Base-by-base conservation (phyloP, 1,140 invertebrate species). In the Ostrea edulis region DNA sequence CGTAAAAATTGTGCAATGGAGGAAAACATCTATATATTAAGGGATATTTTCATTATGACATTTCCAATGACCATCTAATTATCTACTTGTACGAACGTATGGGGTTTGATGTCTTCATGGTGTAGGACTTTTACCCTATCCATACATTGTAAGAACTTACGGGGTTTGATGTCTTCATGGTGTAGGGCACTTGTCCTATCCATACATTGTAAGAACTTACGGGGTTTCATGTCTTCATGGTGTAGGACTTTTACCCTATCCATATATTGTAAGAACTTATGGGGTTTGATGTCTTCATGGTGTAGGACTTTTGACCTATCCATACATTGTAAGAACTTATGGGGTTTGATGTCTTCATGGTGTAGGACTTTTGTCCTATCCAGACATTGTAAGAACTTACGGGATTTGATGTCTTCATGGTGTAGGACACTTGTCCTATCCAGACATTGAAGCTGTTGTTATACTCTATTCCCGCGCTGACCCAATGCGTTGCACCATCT, bases 381-480 rank as follows among this genome's bases (percentile, higher is more conserved):
- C 88, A 89, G 2, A 89, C 86, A 44, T 85, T 89, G 54, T 9
- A 55, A 9, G 14, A 55, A 62, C 44, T 29, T 81, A 81, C 44
- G 12, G 44, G 44, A 17, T 35, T 51, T 14, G 35, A 82, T 54
- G 68, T 85, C 22, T 44, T 35, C 52, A 89, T 85, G 11, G 51
- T 81, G 55, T 85, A 83, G 0, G 86, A 77, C 12, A 82, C 83
- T 44, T 89, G 88, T 35, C 88, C 88, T 11, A 89, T 86, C 88
- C 88, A 89, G 2, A 89, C 86, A 44, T 85, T 89, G 54, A 82
- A 62, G 54, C 88, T 89, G 71, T 89, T 82, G 71, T 89, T 86
- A 25, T 71, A 87, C 22, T 89, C 88, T 8, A 89, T 71, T 2
- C 88, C 88, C 0, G 83, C 83, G 65, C 88, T 89, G 44, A 87